Evolutionary conservation across 2,888 invertebrate species (phyloP), one percentile per base, ranked within the genome.

Genomic region (Abscondita cerata): DNA sequence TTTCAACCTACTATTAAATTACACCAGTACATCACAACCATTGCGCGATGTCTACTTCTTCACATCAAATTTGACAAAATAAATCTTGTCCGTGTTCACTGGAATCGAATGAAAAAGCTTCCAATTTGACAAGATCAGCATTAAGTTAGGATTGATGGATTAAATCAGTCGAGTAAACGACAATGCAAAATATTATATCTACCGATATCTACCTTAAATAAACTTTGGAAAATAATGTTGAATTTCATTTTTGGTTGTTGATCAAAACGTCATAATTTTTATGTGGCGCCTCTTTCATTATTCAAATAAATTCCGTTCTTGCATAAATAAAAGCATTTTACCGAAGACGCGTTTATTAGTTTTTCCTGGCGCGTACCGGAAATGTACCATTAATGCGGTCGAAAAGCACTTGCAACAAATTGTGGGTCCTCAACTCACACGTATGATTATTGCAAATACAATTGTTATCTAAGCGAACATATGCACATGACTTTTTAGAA

Each of bases 401-500:
- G 25, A 25, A 25, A 25, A 25, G 25, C 25, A 6, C 6, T 25
- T 25, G 2, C 25, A 25, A 25, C 25, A 25, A 4, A 4, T 25
- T 25, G 25, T 25, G 6, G 6, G n/a, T n/a, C n/a, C 25, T 25
- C 6, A 6, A 25, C 25, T 25, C 25, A 6, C 25, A 25, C 2
- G 25, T 25, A 25, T 6, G 25, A 6, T 25, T 25, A 25, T 25
- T 25, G 25, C 25, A 25, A 25, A 25, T 25, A 25, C 25, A 25
- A 25, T 25, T 25, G 25, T 44, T 44, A 44, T 44, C 44, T 44
- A 18, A 16, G 18, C 44, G 18, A 15, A 19, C 44, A 44, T 44
- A 18, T 44, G 44, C 44, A 44, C 19, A 44, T 31, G 13, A 60
- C 52, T 53, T 57, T n/a, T 31, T 60, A 58, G 57, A 63, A 68